phyloP scores from a whole-genome alignment of 2,113 vertebrate genomes.

The Struthidea cinerea region DNA sequence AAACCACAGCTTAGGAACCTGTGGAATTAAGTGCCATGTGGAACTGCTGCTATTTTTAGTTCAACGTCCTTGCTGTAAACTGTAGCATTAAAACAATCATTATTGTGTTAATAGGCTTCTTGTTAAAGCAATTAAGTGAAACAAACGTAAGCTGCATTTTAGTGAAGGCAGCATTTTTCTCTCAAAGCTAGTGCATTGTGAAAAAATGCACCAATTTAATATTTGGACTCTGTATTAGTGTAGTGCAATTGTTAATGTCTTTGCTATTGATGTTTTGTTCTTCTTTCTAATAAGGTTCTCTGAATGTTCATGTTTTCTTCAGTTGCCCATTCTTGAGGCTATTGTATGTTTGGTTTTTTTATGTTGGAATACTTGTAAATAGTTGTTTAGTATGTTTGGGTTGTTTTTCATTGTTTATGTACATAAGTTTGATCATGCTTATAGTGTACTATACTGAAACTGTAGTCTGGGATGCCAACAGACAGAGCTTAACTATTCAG shows the following conservation, averaged over 20 bases:
- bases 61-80: slow-evolving; percentile 80
- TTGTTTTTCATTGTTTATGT: slow-evolving; percentile 57
- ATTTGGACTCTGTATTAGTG: slow-evolving; percentile 73
- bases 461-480: slow-evolving; percentile 58
- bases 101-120: slow-evolving; percentile 76
- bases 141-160: slow-evolving; percentile 67
- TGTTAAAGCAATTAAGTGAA: slow-evolving; percentile 74
- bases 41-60: slow-evolving; percentile 92
- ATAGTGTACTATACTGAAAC: slow-evolving; percentile 60
- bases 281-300: slow-evolving; percentile 65
- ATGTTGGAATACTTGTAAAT: slow-evolving; percentile 68
- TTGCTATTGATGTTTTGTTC: slow-evolving; percentile 67
- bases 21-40: slow-evolving; percentile 79
- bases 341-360: slow-evolving; percentile 4
- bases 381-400: slow-evolving; percentile 66
- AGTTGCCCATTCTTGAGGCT: slow-evolving; percentile 49
- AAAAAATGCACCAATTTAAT: slow-evolving; percentile 67
- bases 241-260: slow-evolving; percentile 71
- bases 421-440: slow-evolving; percentile 65
- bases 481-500: slow-evolving; percentile 47
- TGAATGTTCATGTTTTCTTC: slow-evolving; percentile 37
- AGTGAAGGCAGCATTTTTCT: slow-evolving; percentile 68
- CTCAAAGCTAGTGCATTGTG: slow-evolving; percentile 78
- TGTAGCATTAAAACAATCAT: slow-evolving; percentile 97
- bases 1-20: slow-evolving; percentile 71